Conservation (phyloP, 2,113 vertebrate species). For the Dipodomys stephensi region DNA sequence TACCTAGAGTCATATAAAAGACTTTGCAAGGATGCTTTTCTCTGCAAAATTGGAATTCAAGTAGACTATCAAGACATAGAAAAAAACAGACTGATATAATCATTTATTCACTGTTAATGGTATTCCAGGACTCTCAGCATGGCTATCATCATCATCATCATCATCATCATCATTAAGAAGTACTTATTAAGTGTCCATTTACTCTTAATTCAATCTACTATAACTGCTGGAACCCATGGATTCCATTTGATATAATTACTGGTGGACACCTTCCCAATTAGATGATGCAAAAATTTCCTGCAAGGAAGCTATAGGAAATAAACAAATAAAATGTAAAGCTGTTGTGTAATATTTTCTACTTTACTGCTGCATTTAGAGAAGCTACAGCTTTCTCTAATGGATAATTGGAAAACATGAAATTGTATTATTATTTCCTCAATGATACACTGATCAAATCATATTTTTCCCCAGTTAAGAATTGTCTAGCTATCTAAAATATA, state of each 20-base stretch:
- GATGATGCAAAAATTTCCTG: constrained; percentile 52
- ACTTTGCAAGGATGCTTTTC: constrained; percentile 37
- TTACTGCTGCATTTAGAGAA: not conserved
- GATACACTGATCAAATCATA: constrained; percentile 36
- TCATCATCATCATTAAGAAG: constrained; percentile 60
- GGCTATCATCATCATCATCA: not conserved
- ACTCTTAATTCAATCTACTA: constrained; percentile 60
- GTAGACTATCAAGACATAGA: not conserved
- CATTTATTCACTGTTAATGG: constrained; percentile 47
- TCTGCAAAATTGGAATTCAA: constrained; percentile 11
- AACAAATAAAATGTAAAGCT: constrained; percentile 53
- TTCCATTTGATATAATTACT: constrained; percentile 73
- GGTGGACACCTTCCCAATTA: constrained; percentile 75
- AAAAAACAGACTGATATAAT: not conserved
- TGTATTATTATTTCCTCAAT: not conserved
- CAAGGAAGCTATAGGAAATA: constrained; percentile 62
- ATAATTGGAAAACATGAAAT: not conserved
- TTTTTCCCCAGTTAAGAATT: not conserved
- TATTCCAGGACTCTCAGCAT: constrained; percentile 9
- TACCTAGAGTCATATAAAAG: not conserved
- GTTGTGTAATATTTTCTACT: not conserved
- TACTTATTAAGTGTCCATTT: constrained; percentile 52
- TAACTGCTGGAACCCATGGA: constrained; percentile 61
- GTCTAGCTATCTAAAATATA: not conserved
- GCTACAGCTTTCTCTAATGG: not conserved